Evolutionary conservation across 2,888 invertebrate genomes (phyloP), one percentile per base, ranked within the genome.

Genomic region (Coelinius sp.): DNA sequence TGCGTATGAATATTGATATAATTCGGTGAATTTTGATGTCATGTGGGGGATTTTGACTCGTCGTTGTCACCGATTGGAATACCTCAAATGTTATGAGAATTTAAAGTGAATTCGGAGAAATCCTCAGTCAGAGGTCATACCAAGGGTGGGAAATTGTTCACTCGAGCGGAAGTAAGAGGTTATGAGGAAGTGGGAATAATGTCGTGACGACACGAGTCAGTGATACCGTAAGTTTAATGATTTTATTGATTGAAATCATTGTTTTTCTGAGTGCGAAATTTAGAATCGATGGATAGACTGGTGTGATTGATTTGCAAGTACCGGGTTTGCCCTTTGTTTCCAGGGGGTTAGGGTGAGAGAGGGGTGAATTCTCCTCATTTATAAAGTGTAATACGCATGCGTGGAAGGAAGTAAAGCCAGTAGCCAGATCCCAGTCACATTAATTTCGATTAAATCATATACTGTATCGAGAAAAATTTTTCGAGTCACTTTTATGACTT

Each of bases 141-240:
- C 31, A 17, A 31, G 17, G 17, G 70, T 53, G 64, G 25, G 25
- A n/a, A 64, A 25, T 64, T 12, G 35, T 66, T 4, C 7, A n/a
- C 10, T 35, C 31, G 1, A 6, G 52, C n/a, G 22, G 20, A 6
- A 27, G 35, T 6, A 7, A 52, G 52, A 52, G 52, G 35, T 66
- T 52, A 52, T 66, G 49, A 52, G 27, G 38, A 62, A n/a, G 22
- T 62, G 44, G 17, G 44, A 56, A 67, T 53, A 31, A 64, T 53
- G 53, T 72, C 72, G 72, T 72, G 72, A 72, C 68, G 38, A 68
- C 64, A 72, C 72, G 71, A 71, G 41, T 59, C 44, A 10, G 14
- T 53, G 65, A 53, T 67, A 49, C 0, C 35, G 52, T 67, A 10
- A 67, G 49, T 65, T 46, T 25, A 64, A 12, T 49, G 14, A 65